A percentile compares a stretch with the other conserved stretches of the same genome.
Evolutionary conservation across 2,797 vertebrate genomes (phyloP).

Genomic region (Sparidentex hasta): DNA sequence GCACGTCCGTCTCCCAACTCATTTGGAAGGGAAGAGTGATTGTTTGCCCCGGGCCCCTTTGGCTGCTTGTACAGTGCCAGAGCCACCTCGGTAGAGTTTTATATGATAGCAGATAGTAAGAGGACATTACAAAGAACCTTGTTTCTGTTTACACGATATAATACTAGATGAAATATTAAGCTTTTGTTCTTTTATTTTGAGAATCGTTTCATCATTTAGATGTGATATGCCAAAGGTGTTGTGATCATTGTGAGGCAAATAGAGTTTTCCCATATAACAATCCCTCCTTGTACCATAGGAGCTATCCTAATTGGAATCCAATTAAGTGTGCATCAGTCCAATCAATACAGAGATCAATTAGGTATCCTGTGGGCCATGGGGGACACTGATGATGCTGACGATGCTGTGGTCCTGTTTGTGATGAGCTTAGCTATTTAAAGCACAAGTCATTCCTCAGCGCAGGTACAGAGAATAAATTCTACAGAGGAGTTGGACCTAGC

Average conservation of each 20-base stretch:
- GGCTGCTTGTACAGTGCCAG: constrained; percentile 28
- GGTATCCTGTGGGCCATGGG: constrained; percentile 24
- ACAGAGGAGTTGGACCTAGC: constrained; percentile 60
- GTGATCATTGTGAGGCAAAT: constrained; percentile 5
- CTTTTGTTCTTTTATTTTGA: not conserved
- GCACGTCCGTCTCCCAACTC: constrained; percentile 55
- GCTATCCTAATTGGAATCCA: constrained; percentile 40
- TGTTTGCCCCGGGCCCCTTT: constrained; percentile 60
- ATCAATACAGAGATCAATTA: constrained; percentile 56
- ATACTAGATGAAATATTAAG: not conserved
- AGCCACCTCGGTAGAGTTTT: constrained; percentile 2
- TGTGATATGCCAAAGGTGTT: not conserved
- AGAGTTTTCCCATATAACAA: constrained; percentile 7
- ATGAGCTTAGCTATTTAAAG: constrained; percentile 74
- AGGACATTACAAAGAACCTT: not conserved
- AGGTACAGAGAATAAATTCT: constrained; percentile 68
- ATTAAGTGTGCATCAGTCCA: constrained; percentile 41
- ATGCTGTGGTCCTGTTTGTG: constrained; percentile 51
- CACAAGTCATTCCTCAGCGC: constrained; percentile 58
- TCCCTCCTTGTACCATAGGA: not conserved
- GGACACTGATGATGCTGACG: constrained; percentile 53
- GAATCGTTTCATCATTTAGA: not conserved
- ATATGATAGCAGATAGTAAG: not conserved
- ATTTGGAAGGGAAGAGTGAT: constrained; percentile 55
- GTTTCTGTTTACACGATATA: not conserved